Percentiles rank a stretch among this genome's conserved stretches.
Evolutionary conservation across 2,888 invertebrate species (phyloP).

Genomic region (Belgica antarctica): DNA sequence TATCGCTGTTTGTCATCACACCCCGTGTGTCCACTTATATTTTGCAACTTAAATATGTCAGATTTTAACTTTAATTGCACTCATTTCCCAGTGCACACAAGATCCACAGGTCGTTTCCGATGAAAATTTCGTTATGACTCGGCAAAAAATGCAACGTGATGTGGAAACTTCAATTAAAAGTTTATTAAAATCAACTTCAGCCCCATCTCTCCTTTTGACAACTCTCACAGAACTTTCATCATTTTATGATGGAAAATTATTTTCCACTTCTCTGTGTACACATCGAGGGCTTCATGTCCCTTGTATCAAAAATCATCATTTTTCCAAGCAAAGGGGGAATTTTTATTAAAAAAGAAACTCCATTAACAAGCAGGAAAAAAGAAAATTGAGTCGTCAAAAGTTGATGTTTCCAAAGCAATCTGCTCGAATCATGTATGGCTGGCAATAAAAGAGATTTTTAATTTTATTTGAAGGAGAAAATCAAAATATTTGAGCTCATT

Average conservation of each 20-base stretch:
- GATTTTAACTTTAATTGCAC: too few relatives aligned
- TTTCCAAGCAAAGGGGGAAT: constrained; percentile 30
- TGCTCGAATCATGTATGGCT: constrained; percentile 18
- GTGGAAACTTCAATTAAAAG: constrained; percentile 44
- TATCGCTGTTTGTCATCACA: too few relatives aligned
- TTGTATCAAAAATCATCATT: constrained; percentile 19
- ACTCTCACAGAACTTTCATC: constrained; percentile 41
- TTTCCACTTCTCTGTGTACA: neutral
- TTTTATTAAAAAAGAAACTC: constrained; percentile 15
- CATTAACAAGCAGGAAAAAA: constrained; percentile 17
- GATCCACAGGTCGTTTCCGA: too few relatives aligned
- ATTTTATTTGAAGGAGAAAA: constrained; percentile 33
- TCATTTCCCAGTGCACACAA: too few relatives aligned
- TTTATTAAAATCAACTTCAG: constrained; percentile 42
- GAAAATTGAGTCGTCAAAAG: constrained; percentile 41
- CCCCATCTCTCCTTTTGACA: constrained; percentile 20
- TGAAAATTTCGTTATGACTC: constrained; percentile 24
- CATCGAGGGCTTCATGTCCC: neutral
- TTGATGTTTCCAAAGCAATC: constrained; percentile 16
- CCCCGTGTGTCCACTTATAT: too few relatives aligned
- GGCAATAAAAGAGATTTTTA: constrained; percentile 32
- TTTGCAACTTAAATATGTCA: too few relatives aligned
- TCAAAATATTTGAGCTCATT: constrained; percentile 10
- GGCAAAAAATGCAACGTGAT: too few relatives aligned
- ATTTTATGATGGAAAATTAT: constrained; percentile 25